These are phyloP conservation scores for Chloroclysta siterata DNA, from an alignment of 2,888 invertebrate genomes.

Conservation along the genomic window DNA sequence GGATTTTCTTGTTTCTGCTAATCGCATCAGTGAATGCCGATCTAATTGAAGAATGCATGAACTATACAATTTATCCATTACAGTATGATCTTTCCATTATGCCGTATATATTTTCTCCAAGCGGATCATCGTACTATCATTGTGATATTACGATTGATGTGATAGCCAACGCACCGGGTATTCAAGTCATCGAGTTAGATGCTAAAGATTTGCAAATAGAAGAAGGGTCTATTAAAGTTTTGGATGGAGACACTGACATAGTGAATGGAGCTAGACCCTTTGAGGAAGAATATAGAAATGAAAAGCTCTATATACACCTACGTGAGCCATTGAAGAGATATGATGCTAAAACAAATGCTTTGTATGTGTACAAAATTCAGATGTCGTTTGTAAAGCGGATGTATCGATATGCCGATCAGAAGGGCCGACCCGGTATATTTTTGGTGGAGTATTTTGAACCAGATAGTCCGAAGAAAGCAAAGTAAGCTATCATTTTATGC, in stretches of 20 bases:
- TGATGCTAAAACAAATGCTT: constrained; percentile 48
- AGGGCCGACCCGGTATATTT: constrained; percentile 62
- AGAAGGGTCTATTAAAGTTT: constrained; percentile 60
- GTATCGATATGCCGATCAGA: constrained; percentile 43
- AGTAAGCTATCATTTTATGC: constrained; percentile 58
- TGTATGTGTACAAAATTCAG: constrained; percentile 60
- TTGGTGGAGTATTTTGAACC: constrained; percentile 65
- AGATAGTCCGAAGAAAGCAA: constrained; percentile 43
- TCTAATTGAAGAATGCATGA: constrained; percentile 72
- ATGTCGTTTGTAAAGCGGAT: constrained; percentile 61
- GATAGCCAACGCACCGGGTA: constrained; percentile 69
- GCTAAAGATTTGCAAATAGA: constrained; percentile 65
- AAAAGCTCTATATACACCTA: constrained; percentile 68
- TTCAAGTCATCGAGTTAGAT: constrained; percentile 66
- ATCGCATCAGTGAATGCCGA: constrained; percentile 56
- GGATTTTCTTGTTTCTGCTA: constrained; percentile 50
- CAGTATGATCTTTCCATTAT: constrained; percentile 72
- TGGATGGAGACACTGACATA: constrained; percentile 58
- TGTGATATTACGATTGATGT: constrained; percentile 71
- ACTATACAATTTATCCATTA: constrained; percentile 77
- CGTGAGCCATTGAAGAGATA: constrained; percentile 63
- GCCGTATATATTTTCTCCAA: constrained; percentile 58
- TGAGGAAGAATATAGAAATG: constrained; percentile 56
- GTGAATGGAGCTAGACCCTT: constrained; percentile 65
- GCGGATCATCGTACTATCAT: constrained; percentile 65